Evolutionary conservation across 1,140 invertebrate genomes (phyloP), one percentile per base, ranked within the genome.

Genomic region (Drosophila neocordata): DNA sequence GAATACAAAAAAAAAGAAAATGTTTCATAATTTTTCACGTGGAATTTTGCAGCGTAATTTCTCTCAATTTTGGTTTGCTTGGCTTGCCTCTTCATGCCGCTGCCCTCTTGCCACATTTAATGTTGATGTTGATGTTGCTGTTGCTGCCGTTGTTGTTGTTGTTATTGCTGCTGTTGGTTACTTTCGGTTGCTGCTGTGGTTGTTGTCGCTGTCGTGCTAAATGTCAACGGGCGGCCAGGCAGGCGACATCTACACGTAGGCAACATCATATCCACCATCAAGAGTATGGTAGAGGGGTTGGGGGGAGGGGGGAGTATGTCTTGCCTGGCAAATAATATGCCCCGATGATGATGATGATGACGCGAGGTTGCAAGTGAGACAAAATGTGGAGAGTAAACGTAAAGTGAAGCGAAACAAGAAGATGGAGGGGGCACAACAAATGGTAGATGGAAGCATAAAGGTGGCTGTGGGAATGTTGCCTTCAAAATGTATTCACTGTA

Each of bases 11-110:
- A 67, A 88, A 24, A 24, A 24, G 4, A 85, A 75, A 67, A 88
- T 79, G 82, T 68, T 82, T 82, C 59, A 79, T 73, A 82, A 88
- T 82, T 79, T 79, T 79, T 88, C 83, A 76, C 57, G 22, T 65
- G 83, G 79, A 77, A 88, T 87, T 48, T 82, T 82, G 71, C 78
- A 82, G 72, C 66, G 65, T 88, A 87, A 87, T 87, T 87, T 87
- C 85, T 87, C 83, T 87, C 76, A 87, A 87, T 87, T 88, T 64
- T 59, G 58, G 56, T 44, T 53, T 44, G 57, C 15, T 27, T 34
- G 53, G 53, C 52, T 58, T 61, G 55, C 48, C 61, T 60, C 41
- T 20, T 48, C 15, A 48, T 48, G n/a, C 20, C 55, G 12, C n/a
- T 65, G 34, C 66, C 15, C 56, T 53, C 52, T 52, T 59, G 58